Percentiles rank a stretch among this genome's conserved stretches.
These are phyloP conservation scores for Asteroscopus sphinx DNA, from an alignment of 2,888 invertebrate species.

Conservation along the genomic window DNA sequence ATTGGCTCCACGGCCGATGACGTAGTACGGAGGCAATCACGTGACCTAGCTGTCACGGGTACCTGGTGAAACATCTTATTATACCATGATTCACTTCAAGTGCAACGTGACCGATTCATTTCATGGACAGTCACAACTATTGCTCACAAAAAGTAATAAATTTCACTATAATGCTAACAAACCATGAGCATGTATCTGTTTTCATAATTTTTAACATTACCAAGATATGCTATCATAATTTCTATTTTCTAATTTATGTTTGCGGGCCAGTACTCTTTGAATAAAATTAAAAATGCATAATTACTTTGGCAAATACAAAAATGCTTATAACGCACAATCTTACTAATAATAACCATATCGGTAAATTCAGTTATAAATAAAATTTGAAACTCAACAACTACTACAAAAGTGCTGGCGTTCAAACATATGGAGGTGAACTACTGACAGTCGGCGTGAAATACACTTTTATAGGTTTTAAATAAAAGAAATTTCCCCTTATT, in stretches of 20 bases:
- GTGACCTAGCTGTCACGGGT: too few relatives aligned
- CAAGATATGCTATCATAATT: constrained; percentile 77
- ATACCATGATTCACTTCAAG: too few relatives aligned
- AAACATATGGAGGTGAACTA: constrained; percentile 63
- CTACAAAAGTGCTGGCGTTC: constrained; percentile 73
- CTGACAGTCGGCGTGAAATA: constrained; percentile 71
- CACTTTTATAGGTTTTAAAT: constrained; percentile 74
- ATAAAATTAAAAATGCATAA: constrained; percentile 82
- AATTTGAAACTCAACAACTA: constrained; percentile 71
- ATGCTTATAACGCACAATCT: constrained; percentile 69
- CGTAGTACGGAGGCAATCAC: too few relatives aligned
- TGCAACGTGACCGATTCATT: constrained; percentile 45
- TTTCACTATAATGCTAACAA: constrained; percentile 31
- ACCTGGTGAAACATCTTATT: too few relatives aligned
- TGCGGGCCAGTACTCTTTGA: constrained; percentile 76
- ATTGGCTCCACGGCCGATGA: too few relatives aligned
- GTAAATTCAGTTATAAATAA: constrained; percentile 71
- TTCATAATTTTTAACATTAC: constrained; percentile 72
- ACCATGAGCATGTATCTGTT: constrained; percentile 81
- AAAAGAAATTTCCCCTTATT: constrained; percentile 77
- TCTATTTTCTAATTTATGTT: constrained; percentile 69
- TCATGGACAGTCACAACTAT: constrained; percentile 43
- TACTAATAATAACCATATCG: constrained; percentile 57
- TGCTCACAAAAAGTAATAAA: constrained; percentile 20
- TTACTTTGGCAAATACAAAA: constrained; percentile 83